Conservation (phyloP, 2,888 invertebrate species). For the Hecatera dysodea region DNA sequence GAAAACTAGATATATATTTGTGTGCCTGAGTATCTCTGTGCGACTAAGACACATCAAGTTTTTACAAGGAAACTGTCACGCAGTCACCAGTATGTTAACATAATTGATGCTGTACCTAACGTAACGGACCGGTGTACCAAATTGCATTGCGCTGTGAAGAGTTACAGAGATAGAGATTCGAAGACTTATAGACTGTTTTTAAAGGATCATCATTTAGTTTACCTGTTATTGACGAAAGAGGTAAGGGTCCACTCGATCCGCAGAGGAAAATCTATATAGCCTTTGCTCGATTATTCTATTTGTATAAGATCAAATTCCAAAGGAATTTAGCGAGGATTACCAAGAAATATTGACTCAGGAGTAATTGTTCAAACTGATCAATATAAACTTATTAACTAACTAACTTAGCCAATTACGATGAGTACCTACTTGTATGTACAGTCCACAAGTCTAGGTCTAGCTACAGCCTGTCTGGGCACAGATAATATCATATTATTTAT, state of each 20-base stretch:
- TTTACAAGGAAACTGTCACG: not conserved
- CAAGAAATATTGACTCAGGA: not conserved
- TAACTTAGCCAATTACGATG: not conserved
- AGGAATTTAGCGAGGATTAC: not conserved
- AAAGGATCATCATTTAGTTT: not conserved
- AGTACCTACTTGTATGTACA: slow-evolving; percentile 1
- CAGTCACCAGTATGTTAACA: not conserved
- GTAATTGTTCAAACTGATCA: slow-evolving; percentile 2
- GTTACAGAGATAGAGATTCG: not conserved
- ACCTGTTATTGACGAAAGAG: not conserved
- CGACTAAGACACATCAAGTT: too few relatives aligned
- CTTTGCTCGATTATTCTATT: slow-evolving; percentile 5
- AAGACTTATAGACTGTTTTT: not conserved
- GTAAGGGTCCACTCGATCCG: not conserved
- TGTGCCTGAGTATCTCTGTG: too few relatives aligned
- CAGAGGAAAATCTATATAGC: not conserved
- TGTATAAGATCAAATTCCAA: not conserved
- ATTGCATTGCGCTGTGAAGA: not conserved
- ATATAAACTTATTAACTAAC: slow-evolving; percentile 9
- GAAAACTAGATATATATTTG: not conserved
- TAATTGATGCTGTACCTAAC: not conserved
- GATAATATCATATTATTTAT: slow-evolving; percentile 10
- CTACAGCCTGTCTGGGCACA: not conserved
- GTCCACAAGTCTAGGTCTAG: not conserved
- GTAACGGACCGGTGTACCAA: too few relatives aligned